A percentile compares a stretch with the other conserved stretches of the same genome.
Conservation (phyloP, 1,140 invertebrate genomes). For the Hypothenemus hampei region DNA sequence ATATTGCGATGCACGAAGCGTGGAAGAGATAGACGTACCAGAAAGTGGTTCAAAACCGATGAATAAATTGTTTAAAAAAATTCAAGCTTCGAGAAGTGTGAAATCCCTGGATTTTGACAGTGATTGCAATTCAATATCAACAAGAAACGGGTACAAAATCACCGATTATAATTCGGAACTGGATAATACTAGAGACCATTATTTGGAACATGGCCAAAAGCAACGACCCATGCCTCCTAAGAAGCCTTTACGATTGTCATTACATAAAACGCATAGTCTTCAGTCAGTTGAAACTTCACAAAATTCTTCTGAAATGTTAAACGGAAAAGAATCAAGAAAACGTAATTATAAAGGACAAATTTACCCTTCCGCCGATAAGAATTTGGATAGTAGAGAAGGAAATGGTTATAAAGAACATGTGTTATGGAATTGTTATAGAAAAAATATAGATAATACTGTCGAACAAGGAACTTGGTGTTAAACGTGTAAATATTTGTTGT, state of each 20-base stretch:
- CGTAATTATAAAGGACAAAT: slow-evolving; percentile 54
- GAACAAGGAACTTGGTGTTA: slow-evolving; percentile 37
- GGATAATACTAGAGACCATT: slow-evolving; percentile 49
- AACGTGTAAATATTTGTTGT: neutral
- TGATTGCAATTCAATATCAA: slow-evolving; percentile 50
- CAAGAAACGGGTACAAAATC: slow-evolving; percentile 37
- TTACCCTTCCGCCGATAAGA: slow-evolving; percentile 1
- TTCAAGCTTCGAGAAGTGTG: slow-evolving; percentile 54
- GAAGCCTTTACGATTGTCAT: slow-evolving; percentile 73
- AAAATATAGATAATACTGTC: slow-evolving; percentile 27
- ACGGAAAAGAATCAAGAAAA: slow-evolving; percentile 44
- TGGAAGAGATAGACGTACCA: slow-evolving; percentile 34
- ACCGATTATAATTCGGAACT: slow-evolving; percentile 56
- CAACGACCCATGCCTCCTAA: slow-evolving; percentile 71
- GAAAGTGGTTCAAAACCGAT: slow-evolving; percentile 25
- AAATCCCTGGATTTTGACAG: slow-evolving; percentile 65
- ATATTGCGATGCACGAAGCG: slow-evolving; percentile 36
- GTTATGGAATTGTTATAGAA: slow-evolving; percentile 30
- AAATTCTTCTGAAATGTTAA: slow-evolving; percentile 35
- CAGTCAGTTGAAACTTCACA: slow-evolving; percentile 63
- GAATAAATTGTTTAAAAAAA: slow-evolving; percentile 39
- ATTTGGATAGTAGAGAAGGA: slow-evolving; percentile 20
- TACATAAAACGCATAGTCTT: slow-evolving; percentile 75
- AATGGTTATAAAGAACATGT: slow-evolving; percentile 27
- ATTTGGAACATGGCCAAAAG: slow-evolving; percentile 38